A percentile compares a stretch with the other conserved stretches of the same genome.
phyloP scores from a whole-genome alignment of 2,113 vertebrate genomes.

The Corythornis cristatus region DNA sequence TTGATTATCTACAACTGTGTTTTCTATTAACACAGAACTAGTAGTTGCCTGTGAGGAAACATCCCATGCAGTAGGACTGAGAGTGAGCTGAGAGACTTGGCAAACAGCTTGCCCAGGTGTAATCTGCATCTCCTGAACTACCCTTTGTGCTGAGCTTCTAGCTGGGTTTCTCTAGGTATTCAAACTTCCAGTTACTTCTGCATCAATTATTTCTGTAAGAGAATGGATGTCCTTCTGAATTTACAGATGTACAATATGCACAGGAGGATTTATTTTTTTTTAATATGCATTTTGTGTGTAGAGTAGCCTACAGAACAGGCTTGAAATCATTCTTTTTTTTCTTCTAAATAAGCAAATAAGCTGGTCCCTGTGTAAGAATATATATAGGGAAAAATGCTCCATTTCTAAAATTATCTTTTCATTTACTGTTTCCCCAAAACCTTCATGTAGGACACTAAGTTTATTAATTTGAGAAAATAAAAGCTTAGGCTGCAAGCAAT shows the following conservation, averaged over 20 bases:
- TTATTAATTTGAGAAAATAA: background rate
- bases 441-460: background rate
- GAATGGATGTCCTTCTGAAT: background rate
- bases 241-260: background rate
- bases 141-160: background rate
- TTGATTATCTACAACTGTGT: slow-evolving; percentile 44
- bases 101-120: slow-evolving; percentile 54
- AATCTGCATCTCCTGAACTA: slow-evolving; percentile 33
- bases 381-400: background rate
- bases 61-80: slow-evolving; percentile 31
- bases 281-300: background rate
- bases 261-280: background rate
- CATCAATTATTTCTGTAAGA: background rate
- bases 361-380: background rate
- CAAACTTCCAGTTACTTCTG: background rate
- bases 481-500: background rate
- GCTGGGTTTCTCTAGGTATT: background rate
- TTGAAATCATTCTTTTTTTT: background rate
- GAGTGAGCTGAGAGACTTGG: slow-evolving; percentile 4
- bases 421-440: background rate
- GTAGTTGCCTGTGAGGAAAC: slow-evolving; percentile 3
- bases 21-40: slow-evolving; percentile 28
- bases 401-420: background rate
- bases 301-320: background rate
- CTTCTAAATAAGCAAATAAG: background rate